These are phyloP conservation scores for Coptotermes formosanus DNA, from an alignment of 1,140 invertebrate species.

Conservation along the genomic window DNA sequence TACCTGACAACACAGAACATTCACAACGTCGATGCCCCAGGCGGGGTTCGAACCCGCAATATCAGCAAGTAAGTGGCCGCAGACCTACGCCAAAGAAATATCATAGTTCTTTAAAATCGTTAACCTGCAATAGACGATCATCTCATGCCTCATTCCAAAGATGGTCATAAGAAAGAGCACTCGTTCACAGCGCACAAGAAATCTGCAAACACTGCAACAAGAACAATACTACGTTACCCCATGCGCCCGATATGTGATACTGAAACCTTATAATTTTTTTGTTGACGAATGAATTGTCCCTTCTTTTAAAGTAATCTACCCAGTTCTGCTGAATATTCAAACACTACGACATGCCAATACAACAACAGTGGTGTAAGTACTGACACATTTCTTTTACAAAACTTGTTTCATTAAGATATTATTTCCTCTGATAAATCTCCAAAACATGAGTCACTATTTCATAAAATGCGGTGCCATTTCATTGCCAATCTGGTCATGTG, in stretches of 20 bases:
- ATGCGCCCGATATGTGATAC: background rate
- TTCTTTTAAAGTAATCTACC: background rate
- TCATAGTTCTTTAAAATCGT: too few relatives aligned
- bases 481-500: too few relatives aligned
- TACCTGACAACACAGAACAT: too few relatives aligned
- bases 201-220: background rate
- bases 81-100: too few relatives aligned
- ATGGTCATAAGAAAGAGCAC: background rate
- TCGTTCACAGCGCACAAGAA: background rate
- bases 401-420: too few relatives aligned
- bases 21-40: too few relatives aligned
- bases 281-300: conserved; percentile 10
- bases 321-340: conserved; percentile 5
- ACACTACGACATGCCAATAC: background rate
- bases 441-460: too few relatives aligned
- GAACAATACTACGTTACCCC: background rate
- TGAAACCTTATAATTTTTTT: background rate
- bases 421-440: too few relatives aligned
- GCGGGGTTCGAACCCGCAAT: too few relatives aligned
- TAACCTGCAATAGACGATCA: background rate
- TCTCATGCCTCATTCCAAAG: background rate
- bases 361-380: background rate
- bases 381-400: background rate
- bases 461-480: too few relatives aligned
- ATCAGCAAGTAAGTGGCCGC: too few relatives aligned